Evolutionary conservation across 2,797 vertebrate genomes (phyloP).

Genomic region (Acestrorhynchus altus): DNA sequence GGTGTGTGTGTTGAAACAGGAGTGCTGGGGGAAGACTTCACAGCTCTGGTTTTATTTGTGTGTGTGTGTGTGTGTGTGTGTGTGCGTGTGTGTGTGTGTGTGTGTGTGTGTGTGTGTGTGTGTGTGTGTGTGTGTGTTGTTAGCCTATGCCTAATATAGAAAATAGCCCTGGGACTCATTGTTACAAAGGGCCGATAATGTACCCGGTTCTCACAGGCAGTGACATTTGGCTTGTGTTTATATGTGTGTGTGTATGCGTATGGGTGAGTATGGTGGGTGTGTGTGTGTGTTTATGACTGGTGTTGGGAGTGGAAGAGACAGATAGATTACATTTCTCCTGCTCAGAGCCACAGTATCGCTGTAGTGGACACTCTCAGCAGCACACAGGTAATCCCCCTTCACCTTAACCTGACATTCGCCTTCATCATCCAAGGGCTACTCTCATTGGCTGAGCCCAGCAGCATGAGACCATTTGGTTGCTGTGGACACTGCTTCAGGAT

Average conservation of each 20-base stretch:
- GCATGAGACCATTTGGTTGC: slow-evolving; percentile 45
- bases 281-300: background rate
- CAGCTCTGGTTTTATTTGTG: background rate
- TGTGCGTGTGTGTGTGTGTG: background rate
- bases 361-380: slow-evolving; percentile 47
- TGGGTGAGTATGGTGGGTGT: slow-evolving; percentile 1
- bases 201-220: slow-evolving; percentile 6
- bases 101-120: slow-evolving; percentile 11
- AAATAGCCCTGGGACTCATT: slow-evolving; percentile 14
- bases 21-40: background rate
- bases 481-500: slow-evolving; percentile 45
- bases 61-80: background rate
- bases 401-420: slow-evolving; percentile 61
- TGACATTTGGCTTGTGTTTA: slow-evolving; percentile 12
- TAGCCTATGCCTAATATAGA: slow-evolving; percentile 12
- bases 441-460: slow-evolving; percentile 36
- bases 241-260: background rate
- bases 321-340: slow-evolving; percentile 38
- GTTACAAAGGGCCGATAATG: background rate
- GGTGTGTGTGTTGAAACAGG: slow-evolving; percentile 15
- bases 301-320: slow-evolving; percentile 8
- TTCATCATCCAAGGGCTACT: slow-evolving; percentile 42
- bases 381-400: slow-evolving; percentile 63
- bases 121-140: slow-evolving; percentile 20
- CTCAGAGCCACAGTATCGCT: slow-evolving; percentile 23